Evolutionary conservation across 2,888 invertebrate species (phyloP), one percentile per base, ranked within the genome.

Genomic region (Parochlus steinenii): DNA sequence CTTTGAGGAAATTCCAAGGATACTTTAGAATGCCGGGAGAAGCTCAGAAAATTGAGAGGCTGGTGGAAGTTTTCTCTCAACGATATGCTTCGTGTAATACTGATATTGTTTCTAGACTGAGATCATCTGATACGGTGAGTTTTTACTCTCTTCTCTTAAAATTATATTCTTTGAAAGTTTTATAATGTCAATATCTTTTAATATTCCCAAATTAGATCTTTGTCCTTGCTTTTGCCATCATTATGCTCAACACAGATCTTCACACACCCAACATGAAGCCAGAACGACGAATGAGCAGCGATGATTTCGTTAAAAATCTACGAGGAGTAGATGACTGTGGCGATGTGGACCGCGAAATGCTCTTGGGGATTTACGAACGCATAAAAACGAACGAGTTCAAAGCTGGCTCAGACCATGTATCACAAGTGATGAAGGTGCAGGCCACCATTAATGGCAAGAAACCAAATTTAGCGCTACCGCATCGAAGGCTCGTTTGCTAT

Each of bases 211-310:
- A 47, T 29, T 52, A 77, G 76, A 72, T 77, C 49, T 86, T 86
- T 60, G 85, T 93, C 17, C 67, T 93, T 46, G 85, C 86, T 5
- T 87, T 97, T 57, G 95, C 97, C 36, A 92, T 97, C 52, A 95
- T 98, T 56, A 95, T 98, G 95, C 69, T 98, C 42, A 98, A 98
- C 63, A 98, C 97, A 2, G 97, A 98, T 56, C 69, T 97, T 32
- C 97, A 98, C 60, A 93, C 92, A 40, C 90, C 90, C 7, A 92
- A 85, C 57, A 64, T 97, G 46, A 95, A 95, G 53, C 80, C 86
- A 1, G 92, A 95, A 49, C 71, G 87, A 19, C 73, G 92, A 43
- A 98, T 98, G 98, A 87, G 86, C 41, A 63, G 86, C 31, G 92
- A 93, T 46, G 93, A 95, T 58, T 97, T 95, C 54, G 77, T 93